Percentiles rank a stretch among this genome's conserved stretches.
Conservation (phyloP, 2,888 invertebrate species). For the Patella depressa region DNA sequence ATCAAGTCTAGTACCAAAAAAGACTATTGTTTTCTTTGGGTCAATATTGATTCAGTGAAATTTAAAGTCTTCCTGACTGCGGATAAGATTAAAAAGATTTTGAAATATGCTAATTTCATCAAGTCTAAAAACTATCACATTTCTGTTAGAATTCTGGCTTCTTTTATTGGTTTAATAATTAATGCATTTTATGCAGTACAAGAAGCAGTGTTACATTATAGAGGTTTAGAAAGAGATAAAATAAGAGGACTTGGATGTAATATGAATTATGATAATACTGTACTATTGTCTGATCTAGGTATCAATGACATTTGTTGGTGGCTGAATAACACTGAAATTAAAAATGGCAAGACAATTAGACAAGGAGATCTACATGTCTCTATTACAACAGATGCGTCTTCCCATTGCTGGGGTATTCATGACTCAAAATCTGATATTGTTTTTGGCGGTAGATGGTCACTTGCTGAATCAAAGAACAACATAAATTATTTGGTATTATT, state of each 20-base stretch:
- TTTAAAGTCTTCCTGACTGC: too few relatives aligned
- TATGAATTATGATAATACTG: neutral
- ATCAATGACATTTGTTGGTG: neutral
- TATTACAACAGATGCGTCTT: neutral
- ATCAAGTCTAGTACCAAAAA: too few relatives aligned
- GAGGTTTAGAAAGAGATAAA: neutral
- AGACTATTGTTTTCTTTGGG: too few relatives aligned
- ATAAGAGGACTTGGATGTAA: neutral
- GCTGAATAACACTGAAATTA: neutral
- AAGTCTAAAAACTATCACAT: too few relatives aligned
- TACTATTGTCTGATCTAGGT: too few relatives aligned
- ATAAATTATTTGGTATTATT: neutral
- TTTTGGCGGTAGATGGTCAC: neutral
- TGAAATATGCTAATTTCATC: too few relatives aligned
- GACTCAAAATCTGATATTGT: too few relatives aligned
- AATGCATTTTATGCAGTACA: too few relatives aligned
- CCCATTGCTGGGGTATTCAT: neutral
- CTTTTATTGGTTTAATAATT: too few relatives aligned
- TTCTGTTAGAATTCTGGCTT: too few relatives aligned
- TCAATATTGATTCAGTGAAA: too few relatives aligned
- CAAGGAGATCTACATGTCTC: neutral
- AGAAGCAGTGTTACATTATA: neutral
- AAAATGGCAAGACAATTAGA: neutral
- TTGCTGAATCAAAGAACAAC: neutral
- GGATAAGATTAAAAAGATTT: too few relatives aligned